Evolutionary conservation across 1,140 invertebrate species (phyloP).

Genomic region (Tetragnatha versicolor): DNA sequence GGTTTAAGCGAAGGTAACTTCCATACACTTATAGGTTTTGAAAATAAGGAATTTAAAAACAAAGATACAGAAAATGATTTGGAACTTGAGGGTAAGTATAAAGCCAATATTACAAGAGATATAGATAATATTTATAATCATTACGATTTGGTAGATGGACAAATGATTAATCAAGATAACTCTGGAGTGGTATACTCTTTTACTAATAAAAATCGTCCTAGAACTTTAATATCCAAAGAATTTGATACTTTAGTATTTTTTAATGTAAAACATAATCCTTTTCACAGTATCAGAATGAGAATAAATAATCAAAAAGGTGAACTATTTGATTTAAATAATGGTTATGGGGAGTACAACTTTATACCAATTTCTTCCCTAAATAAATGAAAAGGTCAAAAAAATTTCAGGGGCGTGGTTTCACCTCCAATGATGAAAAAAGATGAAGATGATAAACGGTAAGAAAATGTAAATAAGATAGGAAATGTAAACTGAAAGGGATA

Average conservation of each 20-base stretch:
- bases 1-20: slow-evolving; percentile 4
- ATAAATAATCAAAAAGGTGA: slow-evolving; percentile 6
- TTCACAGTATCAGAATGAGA: neutral
- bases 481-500: neutral
- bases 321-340: neutral
- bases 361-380: neutral
- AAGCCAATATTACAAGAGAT: neutral
- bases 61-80: too few relatives aligned
- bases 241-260: slow-evolving; percentile 6
- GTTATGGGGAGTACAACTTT: neutral
- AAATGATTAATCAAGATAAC: neutral
- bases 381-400: neutral
- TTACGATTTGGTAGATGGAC: neutral
- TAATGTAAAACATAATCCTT: neutral
- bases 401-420: neutral
- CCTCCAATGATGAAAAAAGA: neutral
- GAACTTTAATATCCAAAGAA: neutral
- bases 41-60: slow-evolving; percentile 14
- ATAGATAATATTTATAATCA: slow-evolving; percentile 26
- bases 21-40: slow-evolving; percentile 11
- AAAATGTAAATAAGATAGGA: neutral
- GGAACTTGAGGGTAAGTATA: slow-evolving; percentile 12
- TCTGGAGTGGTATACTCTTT: slow-evolving; percentile 9
- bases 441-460: too few relatives aligned
- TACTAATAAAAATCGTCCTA: neutral